phyloP scores from a whole-genome alignment of 2,888 invertebrate genomes.

The Drosophila subquinaria region DNA sequence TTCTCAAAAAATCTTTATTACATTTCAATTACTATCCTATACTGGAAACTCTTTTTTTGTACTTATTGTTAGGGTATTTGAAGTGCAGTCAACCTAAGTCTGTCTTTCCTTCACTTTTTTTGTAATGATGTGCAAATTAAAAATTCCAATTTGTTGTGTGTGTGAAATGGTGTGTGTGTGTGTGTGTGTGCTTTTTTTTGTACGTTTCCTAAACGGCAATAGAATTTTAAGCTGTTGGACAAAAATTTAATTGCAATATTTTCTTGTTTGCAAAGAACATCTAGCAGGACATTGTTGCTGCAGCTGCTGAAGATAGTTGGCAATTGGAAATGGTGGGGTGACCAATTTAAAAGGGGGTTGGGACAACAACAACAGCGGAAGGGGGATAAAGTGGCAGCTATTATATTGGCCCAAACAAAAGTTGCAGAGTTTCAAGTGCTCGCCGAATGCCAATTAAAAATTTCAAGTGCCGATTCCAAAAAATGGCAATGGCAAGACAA shows the following conservation, averaged over 20 bases:
- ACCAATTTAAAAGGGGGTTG: neutral
- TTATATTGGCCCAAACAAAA: constrained; percentile 48
- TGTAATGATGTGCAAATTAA: constrained; percentile 74
- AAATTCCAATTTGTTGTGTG: constrained; percentile 60
- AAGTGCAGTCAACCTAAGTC: neutral
- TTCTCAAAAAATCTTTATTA: neutral
- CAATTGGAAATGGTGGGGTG: constrained; percentile 11
- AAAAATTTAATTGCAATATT: constrained; percentile 67
- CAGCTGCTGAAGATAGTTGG: constrained; percentile 41
- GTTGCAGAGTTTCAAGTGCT: constrained; percentile 69
- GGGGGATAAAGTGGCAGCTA: constrained; percentile 26
- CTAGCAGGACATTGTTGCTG: constrained; percentile 3
- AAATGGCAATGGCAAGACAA: constrained; percentile 10
- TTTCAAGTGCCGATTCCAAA: constrained; percentile 53
- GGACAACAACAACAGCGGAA: neutral
- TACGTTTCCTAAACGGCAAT: constrained; percentile 46
- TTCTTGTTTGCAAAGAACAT: constrained; percentile 35
- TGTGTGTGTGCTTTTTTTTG: constrained; percentile 5
- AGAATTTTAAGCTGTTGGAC: constrained; percentile 61
- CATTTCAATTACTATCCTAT: neutral
- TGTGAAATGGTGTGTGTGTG: neutral
- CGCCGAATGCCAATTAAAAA: constrained; percentile 72
- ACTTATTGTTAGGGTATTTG: constrained; percentile 21
- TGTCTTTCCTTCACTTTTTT: constrained; percentile 26
- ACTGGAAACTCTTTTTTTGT: neutral